A percentile compares a stretch with the other conserved stretches of the same genome.
phyloP scores from a whole-genome alignment of 92 coral and sea anemone genomes.

The Paragorgia papillata region DNA sequence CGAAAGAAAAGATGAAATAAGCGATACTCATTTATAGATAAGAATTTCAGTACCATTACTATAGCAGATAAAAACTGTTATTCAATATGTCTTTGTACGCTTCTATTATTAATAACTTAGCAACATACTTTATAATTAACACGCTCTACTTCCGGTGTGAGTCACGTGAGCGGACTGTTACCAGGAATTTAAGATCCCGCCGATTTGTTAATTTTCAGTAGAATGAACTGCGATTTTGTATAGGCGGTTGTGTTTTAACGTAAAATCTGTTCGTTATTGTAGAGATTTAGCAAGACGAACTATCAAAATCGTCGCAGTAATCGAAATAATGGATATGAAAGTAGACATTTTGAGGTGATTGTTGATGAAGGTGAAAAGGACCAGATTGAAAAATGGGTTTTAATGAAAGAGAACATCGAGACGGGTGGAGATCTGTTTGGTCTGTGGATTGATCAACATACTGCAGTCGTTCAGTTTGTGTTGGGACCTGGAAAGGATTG shows the following conservation, averaged over 20 bases:
- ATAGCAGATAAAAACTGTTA: too few relatives aligned
- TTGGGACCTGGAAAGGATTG: slow-evolving; percentile 80
- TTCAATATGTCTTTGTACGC: too few relatives aligned
- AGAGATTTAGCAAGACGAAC: background rate
- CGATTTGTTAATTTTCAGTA: too few relatives aligned
- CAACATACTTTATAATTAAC: too few relatives aligned
- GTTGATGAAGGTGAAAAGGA: slow-evolving; percentile 65
- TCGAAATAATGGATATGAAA: background rate
- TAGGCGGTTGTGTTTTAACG: too few relatives aligned
- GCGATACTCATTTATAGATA: too few relatives aligned
- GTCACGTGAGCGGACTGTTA: background rate
- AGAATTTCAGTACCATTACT: too few relatives aligned
- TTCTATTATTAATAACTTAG: too few relatives aligned
- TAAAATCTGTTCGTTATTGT: background rate
- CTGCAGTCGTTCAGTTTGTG: slow-evolving; percentile 75
- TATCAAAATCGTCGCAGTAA: background rate
- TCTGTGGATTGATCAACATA: slow-evolving; percentile 73
- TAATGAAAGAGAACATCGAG: slow-evolving; percentile 57
- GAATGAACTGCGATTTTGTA: too few relatives aligned
- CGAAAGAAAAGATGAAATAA: too few relatives aligned
- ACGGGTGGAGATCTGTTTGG: slow-evolving; percentile 95
- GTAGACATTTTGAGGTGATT: slow-evolving; percentile 49
- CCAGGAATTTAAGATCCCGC: background rate
- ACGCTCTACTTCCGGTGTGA: background rate
- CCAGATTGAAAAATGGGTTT: slow-evolving; percentile 67